phyloP scores from a whole-genome alignment of 2,113 vertebrate genomes.

The Rousettus leschenaultii region DNA sequence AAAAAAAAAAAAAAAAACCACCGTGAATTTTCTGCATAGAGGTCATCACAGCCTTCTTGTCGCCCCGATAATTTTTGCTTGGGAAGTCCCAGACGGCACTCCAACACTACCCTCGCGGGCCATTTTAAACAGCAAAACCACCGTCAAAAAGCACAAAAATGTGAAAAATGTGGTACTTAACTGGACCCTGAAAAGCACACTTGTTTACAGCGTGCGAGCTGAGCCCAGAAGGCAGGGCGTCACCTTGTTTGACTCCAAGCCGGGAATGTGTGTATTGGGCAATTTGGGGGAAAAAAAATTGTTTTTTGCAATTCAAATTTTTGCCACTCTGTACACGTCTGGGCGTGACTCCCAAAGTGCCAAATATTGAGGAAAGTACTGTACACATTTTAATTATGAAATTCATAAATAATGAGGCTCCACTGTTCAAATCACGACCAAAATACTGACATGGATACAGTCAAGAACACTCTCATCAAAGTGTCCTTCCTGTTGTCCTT shows the following conservation, averaged over 20 bases:
- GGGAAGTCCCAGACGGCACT: fast-evolving
- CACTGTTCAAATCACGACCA: not conserved
- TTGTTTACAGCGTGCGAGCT: not conserved
- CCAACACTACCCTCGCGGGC: not conserved
- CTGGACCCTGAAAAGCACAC: not conserved
- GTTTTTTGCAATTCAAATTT: not conserved
- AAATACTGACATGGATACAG: not conserved
- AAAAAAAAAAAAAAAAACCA: too few relatives aligned
- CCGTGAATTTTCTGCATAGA: not conserved
- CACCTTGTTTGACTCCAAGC: not conserved
- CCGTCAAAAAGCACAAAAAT: not conserved
- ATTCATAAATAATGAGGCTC: not conserved
- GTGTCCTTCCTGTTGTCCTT: not conserved
- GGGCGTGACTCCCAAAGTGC: not conserved
- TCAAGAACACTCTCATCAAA: not conserved
- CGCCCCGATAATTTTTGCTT: too few relatives aligned
- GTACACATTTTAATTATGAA: not conserved
- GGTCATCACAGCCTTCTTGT: not conserved
- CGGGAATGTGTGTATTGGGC: not conserved
- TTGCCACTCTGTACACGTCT: not conserved
- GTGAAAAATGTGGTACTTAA: not conserved
- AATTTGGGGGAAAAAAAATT: too few relatives aligned
- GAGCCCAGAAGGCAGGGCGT: not conserved
- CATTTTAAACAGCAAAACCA: not conserved
- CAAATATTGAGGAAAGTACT: fast-evolving